A percentile compares a stretch with the other conserved stretches of the same genome.
phyloP scores from a whole-genome alignment of 2,113 vertebrate species.

The Piliocolobus tephrosceles region DNA sequence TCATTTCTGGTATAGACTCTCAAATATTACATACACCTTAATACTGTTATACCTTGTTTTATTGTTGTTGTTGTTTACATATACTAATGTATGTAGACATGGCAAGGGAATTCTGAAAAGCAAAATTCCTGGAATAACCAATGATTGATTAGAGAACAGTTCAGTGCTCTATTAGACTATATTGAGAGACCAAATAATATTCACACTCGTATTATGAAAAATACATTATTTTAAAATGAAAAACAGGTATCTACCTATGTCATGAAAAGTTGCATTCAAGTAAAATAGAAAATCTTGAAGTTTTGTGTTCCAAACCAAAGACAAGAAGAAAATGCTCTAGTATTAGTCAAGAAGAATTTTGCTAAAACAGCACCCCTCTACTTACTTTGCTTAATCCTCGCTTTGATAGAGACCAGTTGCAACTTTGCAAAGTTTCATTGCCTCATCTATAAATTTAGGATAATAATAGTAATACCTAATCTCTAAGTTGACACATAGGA shows the following conservation, averaged over 20 bases:
- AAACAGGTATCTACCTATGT: neutral
- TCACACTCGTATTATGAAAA: neutral
- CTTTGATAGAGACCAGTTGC: neutral
- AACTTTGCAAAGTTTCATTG: neutral
- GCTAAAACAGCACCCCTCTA: accelerated
- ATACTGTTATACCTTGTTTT: neutral
- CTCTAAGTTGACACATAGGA: neutral
- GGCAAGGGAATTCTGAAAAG: neutral
- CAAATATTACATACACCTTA: neutral
- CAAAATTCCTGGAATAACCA: neutral
- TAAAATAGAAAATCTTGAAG: neutral
- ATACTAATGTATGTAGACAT: neutral
- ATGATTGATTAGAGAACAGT: neutral
- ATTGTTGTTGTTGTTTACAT: neutral
- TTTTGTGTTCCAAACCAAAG: neutral
- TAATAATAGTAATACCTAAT: neutral
- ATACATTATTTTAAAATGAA: neutral
- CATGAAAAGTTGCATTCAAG: neutral
- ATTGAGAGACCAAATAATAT: neutral
- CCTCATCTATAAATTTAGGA: neutral
- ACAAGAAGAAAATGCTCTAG: neutral
- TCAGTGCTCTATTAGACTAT: neutral
- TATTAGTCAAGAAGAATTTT: neutral
- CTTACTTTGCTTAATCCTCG: neutral
- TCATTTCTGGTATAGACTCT: neutral